Conservation (phyloP, 2,113 vertebrate species). For the Hippoglossus stenolepis region DNA sequence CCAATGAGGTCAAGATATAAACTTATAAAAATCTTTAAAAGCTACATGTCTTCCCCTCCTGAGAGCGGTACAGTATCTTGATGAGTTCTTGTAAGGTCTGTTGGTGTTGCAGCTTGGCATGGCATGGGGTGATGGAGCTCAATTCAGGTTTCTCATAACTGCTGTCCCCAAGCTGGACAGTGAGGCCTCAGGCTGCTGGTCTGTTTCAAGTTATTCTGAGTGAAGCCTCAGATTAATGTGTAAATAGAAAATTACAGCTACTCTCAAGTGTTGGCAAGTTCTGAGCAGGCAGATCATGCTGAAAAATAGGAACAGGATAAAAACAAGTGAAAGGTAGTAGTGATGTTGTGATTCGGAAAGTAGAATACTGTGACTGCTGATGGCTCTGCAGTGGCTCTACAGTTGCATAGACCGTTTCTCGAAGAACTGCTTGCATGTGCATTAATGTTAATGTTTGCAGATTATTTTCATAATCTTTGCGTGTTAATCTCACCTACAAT, state of each 20-base stretch:
- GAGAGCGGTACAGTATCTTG: slow-evolving; percentile 29
- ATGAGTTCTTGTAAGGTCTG: slow-evolving; percentile 27
- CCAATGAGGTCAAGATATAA: slow-evolving; percentile 41
- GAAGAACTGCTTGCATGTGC: background rate
- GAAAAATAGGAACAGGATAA: background rate
- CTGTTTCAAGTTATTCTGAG: slow-evolving; percentile 38
- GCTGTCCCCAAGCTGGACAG: slow-evolving; percentile 19
- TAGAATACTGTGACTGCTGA: slow-evolving; percentile 10
- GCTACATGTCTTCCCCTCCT: slow-evolving; percentile 9
- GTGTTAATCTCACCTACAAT: background rate
- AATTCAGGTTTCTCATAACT: background rate
- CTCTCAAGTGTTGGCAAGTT: background rate
- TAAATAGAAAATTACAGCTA: slow-evolving; percentile 19
- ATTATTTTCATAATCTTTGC: background rate
- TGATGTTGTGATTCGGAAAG: slow-evolving; percentile 20
- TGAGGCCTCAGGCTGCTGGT: slow-evolving; percentile 1
- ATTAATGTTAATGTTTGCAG: slow-evolving; percentile 17
- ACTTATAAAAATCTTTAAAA: background rate
- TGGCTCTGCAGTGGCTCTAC: background rate
- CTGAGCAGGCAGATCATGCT: background rate
- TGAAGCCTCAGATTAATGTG: slow-evolving; percentile 25
- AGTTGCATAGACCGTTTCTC: background rate
- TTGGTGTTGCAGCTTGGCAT: background rate
- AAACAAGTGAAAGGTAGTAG: slow-evolving; percentile 30
- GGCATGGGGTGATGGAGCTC: background rate